phyloP scores from a whole-genome alignment of 2,113 vertebrate species.

The Siniperca chuatsi region DNA sequence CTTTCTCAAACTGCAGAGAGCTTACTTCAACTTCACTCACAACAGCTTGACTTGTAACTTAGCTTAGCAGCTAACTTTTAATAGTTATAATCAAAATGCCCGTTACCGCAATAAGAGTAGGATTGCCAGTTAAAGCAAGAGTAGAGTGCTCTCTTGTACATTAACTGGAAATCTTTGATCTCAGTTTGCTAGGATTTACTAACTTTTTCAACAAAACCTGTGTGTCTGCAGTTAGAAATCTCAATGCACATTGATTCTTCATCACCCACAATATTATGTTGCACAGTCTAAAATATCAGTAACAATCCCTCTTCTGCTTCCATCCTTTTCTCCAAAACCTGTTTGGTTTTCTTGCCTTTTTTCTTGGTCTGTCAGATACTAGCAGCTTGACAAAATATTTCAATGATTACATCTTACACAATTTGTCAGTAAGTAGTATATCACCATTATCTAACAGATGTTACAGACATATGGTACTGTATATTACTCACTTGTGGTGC shows the following conservation, averaged over 20 bases:
- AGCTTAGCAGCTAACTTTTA: neutral
- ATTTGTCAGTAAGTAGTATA: constrained; percentile 32
- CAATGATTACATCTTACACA: constrained; percentile 47
- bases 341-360: constrained; percentile 4
- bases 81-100: neutral
- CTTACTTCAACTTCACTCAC: neutral
- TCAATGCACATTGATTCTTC: constrained; percentile 16
- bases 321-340: neutral
- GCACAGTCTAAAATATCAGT: neutral
- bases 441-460: constrained; percentile 50
- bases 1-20: neutral
- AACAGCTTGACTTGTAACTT: neutral
- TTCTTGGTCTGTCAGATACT: constrained; percentile 18
- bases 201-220: neutral
- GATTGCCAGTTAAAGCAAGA: neutral
- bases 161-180: neutral
- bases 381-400: constrained; percentile 45
- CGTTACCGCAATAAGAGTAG: no score
- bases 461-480: constrained; percentile 5
- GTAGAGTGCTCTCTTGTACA: no score
- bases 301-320: constrained; percentile 9
- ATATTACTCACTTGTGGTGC: constrained; percentile 25
- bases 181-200: neutral
- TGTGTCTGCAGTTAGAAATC: constrained; percentile 7
- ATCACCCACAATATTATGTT: neutral